Base-by-base conservation (phyloP, 2,888 invertebrate species). In the Blastobasis adustella region DNA sequence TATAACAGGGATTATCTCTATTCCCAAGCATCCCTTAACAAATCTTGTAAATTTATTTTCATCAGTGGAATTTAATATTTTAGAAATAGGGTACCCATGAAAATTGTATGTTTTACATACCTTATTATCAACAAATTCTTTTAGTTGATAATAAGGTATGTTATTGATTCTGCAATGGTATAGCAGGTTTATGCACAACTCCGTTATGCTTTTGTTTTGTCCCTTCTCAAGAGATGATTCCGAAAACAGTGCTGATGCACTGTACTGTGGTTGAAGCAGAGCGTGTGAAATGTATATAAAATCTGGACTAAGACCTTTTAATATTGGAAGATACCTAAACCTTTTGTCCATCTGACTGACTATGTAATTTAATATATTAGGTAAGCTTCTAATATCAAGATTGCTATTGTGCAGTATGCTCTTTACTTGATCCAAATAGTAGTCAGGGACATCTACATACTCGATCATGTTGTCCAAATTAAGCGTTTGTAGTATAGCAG, bases 201-300 rank as follows among this genome's bases (percentile, higher is more conserved):
- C n/a, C n/a, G n/a, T n/a, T n/a, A n/a, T n/a, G n/a, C n/a, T n/a
- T n/a, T n/a, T n/a, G n/a, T n/a, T n/a, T n/a, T n/a, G n/a, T n/a
- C n/a, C n/a, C n/a, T n/a, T n/a, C n/a, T n/a, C n/a, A n/a, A n/a
- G n/a, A n/a, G n/a, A n/a, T n/a, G n/a, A n/a, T n/a, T n/a, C n/a
- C n/a, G n/a, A n/a, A n/a, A n/a, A n/a, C n/a, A n/a, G n/a, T n/a
- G n/a, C n/a, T n/a, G n/a, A n/a, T n/a, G n/a, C n/a, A n/a, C n/a
- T n/a, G n/a, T n/a, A n/a, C 9, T 50, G 50, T 9, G 50, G 50
- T 38, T 45, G 44, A 4, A 50, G 5, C 3, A 50, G n/a, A 39
- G 45, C 50, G 8, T 50, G 45, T 4, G 50, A 45, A 9, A 50
- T 38, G n/a, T 45, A 50, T 5, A 50, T 39, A 39, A 45, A 50